A percentile compares a stretch with the other conserved stretches of the same genome.
phyloP scores from a whole-genome alignment of 2,888 invertebrate species.

The Lasioglossum villosulum region DNA sequence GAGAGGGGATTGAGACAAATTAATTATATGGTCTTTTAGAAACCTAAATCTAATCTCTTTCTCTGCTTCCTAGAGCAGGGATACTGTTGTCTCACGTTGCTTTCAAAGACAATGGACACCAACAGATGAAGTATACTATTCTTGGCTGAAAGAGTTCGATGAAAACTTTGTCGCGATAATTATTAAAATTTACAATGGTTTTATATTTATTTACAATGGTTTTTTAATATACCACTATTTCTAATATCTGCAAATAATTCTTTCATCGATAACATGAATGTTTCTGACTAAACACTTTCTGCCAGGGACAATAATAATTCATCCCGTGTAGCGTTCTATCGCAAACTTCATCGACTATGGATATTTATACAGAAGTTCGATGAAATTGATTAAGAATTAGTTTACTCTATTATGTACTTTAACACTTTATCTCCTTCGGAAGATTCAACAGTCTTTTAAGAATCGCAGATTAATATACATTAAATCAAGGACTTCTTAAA shows the following conservation, averaged over 20 bases:
- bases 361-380: background rate
- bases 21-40: too few species aligned
- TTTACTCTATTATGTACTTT: background rate
- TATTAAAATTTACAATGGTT: too few species aligned
- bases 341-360: constrained; percentile 23
- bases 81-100: constrained; percentile 48
- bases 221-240: background rate
- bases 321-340: constrained; percentile 45
- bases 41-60: background rate
- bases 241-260: background rate
- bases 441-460: background rate
- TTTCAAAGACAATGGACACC: constrained; percentile 33
- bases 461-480: too few species aligned
- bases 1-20: background rate
- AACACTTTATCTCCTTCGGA: background rate
- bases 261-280: background rate
- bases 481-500: background rate
- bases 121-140: constrained; percentile 3
- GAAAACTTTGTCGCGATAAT: background rate
- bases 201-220: too few species aligned
- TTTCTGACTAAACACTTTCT: background rate
- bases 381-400: background rate
- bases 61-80: constrained; percentile 32
- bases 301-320: constrained; percentile 2
- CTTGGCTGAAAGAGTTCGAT: background rate